Percentiles rank a stretch among this genome's conserved stretches.
These are phyloP conservation scores for Sceloporus undulatus DNA, from an alignment of 2,113 vertebrate species.

Conservation along the genomic window DNA sequence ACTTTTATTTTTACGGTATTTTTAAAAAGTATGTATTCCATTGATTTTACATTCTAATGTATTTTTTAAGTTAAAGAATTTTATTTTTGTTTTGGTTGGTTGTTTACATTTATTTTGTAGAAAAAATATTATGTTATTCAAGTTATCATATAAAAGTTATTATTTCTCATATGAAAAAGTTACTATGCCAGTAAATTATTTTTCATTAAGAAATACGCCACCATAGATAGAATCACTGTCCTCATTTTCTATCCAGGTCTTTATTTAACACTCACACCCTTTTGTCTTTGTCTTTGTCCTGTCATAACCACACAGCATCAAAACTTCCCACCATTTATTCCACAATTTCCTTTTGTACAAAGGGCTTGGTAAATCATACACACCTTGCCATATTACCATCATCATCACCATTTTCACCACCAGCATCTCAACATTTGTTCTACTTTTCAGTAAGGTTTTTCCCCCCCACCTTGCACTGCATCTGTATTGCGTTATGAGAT, in stretches of 20 bases:
- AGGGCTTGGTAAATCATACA: no score
- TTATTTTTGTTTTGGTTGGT: neutral
- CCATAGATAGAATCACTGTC: neutral
- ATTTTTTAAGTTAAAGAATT: neutral
- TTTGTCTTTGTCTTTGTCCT: neutral
- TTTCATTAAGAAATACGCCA: neutral
- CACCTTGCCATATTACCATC: no score
- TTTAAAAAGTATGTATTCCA: neutral
- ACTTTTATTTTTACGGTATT: neutral
- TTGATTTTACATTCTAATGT: neutral
- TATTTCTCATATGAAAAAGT: neutral
- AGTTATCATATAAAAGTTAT: no score
- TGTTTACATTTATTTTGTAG: neutral
- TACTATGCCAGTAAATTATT: neutral
- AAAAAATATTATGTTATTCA: neutral
- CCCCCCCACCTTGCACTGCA: no score
- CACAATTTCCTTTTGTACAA: neutral
- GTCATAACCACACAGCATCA: neutral
- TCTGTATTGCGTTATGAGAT: no score
- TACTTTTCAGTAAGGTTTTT: no score
- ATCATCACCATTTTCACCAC: no score
- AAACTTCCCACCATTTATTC: neutral
- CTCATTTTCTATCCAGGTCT: neutral
- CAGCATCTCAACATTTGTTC: no score
- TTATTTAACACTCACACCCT: neutral